Conservation (phyloP, 2,113 vertebrate genomes). For the Eretmochelys imbricata region DNA sequence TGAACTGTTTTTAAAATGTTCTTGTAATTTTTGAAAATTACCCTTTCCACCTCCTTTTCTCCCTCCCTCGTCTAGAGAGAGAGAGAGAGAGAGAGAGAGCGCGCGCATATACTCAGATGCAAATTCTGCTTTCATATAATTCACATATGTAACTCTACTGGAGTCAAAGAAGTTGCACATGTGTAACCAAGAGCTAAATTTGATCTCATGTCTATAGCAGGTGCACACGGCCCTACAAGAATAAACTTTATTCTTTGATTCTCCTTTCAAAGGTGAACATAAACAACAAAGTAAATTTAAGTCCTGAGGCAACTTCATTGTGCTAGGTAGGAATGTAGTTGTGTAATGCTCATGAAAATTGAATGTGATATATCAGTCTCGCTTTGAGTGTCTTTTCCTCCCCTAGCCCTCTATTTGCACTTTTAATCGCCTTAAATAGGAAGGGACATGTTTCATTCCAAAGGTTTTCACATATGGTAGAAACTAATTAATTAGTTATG, state of each 20-base stretch:
- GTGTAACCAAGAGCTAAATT: not conserved
- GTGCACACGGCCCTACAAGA: constrained; percentile 21
- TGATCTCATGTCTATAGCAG: not conserved
- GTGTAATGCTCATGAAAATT: constrained; percentile 55
- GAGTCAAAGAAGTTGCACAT: constrained; percentile 6
- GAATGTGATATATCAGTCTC: constrained; percentile 59
- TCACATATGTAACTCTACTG: not conserved
- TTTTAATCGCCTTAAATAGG: constrained; percentile 72
- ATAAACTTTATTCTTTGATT: constrained; percentile 64
- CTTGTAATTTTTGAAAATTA: not conserved
- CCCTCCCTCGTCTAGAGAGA: not conserved
- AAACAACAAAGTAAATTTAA: constrained; percentile 57
- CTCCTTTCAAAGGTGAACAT: constrained; percentile 19
- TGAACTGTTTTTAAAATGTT: not conserved
- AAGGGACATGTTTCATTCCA: constrained; percentile 64
- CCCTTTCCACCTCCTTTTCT: not conserved
- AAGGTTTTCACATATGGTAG: constrained; percentile 68
- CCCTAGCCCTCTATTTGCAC: constrained; percentile 68
- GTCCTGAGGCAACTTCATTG: constrained; percentile 16
- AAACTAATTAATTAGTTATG: constrained; percentile 82
- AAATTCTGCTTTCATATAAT: not conserved
- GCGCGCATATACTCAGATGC: not conserved
- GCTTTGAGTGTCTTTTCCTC: constrained; percentile 58
- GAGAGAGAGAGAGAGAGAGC: not conserved
- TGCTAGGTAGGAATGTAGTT: constrained; percentile 29